Percentiles rank a stretch among this genome's conserved stretches.
Evolutionary conservation across 2,888 invertebrate genomes (phyloP).

Genomic region (Stictocephala bisonia): DNA sequence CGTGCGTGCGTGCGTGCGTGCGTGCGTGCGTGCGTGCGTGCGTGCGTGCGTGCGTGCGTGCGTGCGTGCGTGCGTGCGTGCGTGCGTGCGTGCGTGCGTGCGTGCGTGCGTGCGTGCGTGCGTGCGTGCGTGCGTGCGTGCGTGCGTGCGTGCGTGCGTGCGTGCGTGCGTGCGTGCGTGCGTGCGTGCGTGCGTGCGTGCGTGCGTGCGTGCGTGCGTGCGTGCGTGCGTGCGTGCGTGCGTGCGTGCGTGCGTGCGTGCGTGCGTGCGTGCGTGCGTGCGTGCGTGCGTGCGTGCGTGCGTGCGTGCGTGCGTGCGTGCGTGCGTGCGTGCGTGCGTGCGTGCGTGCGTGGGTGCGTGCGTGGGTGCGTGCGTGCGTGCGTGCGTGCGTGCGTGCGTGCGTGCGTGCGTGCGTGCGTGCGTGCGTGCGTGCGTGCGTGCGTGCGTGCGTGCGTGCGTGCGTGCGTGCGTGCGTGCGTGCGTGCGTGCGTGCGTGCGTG

Average conservation of each 20-base stretch:
- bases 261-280: constrained; percentile 32
- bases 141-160: constrained; percentile 32
- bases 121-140: constrained; percentile 29
- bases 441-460: not conserved
- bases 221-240: constrained; percentile 13
- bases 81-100: constrained; percentile 25
- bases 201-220: constrained; percentile 17
- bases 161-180: constrained; percentile 32
- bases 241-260: constrained; percentile 27
- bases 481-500: constrained; percentile 4
- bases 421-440: constrained; percentile 26
- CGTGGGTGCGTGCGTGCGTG: constrained; percentile 10
- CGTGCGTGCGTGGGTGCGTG: constrained; percentile 10
- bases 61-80: no score
- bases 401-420: constrained; percentile 13
- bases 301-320: constrained; percentile 30
- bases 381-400: constrained; percentile 13
- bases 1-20: no score
- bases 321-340: constrained; percentile 9
- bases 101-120: constrained; percentile 18
- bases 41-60: no score
- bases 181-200: constrained; percentile 31
- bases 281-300: constrained; percentile 13
- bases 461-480: constrained; percentile 4
- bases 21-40: no score